Conservation (phyloP, 2,888 invertebrate species). For the Tenthredo amoena region DNA sequence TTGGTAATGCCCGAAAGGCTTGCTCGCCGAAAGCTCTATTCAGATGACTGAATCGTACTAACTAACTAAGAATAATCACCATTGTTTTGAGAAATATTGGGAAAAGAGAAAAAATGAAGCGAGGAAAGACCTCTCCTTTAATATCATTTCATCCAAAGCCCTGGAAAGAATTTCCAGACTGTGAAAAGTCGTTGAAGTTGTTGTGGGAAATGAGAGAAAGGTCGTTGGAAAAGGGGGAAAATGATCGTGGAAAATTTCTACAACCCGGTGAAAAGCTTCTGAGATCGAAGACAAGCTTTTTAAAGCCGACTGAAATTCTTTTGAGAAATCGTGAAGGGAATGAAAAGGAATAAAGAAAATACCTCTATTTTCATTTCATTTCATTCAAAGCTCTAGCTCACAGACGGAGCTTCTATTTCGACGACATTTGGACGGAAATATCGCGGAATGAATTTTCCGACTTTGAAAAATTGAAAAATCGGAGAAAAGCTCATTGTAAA, state of each 20-base stretch:
- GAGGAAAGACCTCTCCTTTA: neutral
- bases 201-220: neutral
- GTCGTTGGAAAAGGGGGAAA: neutral
- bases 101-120: neutral
- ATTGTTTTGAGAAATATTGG: neutral
- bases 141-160: neutral
- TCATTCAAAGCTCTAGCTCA: too few relatives aligned
- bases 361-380: too few relatives aligned
- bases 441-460: too few relatives aligned
- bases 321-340: too few relatives aligned
- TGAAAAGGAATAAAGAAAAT: too few relatives aligned
- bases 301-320: too few relatives aligned
- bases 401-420: too few relatives aligned
- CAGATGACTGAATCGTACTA: neutral
- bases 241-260: neutral
- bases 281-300: neutral
- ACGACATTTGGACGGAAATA: too few relatives aligned
- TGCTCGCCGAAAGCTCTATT: conserved; percentile 55
- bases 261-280: neutral
- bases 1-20: conserved; percentile 73
- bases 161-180: neutral
- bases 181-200: neutral
- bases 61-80: neutral
- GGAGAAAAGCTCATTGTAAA: too few relatives aligned
- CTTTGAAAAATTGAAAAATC: too few relatives aligned